These are phyloP conservation scores for Thryonomys swinderianus DNA, from an alignment of 2,113 vertebrate genomes.

Conservation along the genomic window DNA sequence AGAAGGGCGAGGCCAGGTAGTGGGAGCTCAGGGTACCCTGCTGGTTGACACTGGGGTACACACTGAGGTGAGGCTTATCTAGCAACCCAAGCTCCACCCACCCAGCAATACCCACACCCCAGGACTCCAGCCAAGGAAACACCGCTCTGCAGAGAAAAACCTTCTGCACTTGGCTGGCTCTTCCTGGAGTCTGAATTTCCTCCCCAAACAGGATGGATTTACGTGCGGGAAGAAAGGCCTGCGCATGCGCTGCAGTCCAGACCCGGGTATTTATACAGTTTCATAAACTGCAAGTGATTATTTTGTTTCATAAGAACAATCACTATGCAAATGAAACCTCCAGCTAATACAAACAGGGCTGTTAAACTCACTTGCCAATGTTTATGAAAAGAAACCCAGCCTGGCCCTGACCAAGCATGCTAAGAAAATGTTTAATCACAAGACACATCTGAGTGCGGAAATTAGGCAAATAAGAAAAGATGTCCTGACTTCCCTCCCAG, in stretches of 20 bases:
- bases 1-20: not conserved
- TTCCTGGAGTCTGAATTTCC: slow-evolving; percentile 46
- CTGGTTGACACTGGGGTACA: not conserved
- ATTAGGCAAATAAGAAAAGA: slow-evolving; percentile 77
- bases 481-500: slow-evolving; percentile 29
- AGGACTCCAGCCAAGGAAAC: slow-evolving; percentile 17
- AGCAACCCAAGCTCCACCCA: not conserved
- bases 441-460: slow-evolving; percentile 74
- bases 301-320: slow-evolving; percentile 79
- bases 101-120: not conserved
- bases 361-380: slow-evolving; percentile 56
- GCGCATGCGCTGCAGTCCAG: slow-evolving; percentile 50
- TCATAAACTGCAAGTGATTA: slow-evolving; percentile 74
- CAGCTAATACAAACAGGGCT: slow-evolving; percentile 69
- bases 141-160: not conserved
- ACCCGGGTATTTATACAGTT: slow-evolving; percentile 74
- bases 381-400: slow-evolving; percentile 71
- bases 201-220: slow-evolving; percentile 50
- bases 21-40: not conserved
- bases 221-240: not conserved
- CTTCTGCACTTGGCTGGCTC: not conserved
- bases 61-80: not conserved
- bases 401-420: slow-evolving; percentile 48
- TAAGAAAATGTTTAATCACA: slow-evolving; percentile 79
- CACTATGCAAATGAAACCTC: slow-evolving; percentile 76